Conservation (phyloP, 2,888 invertebrate species). For the Drosophila borealis region DNA sequence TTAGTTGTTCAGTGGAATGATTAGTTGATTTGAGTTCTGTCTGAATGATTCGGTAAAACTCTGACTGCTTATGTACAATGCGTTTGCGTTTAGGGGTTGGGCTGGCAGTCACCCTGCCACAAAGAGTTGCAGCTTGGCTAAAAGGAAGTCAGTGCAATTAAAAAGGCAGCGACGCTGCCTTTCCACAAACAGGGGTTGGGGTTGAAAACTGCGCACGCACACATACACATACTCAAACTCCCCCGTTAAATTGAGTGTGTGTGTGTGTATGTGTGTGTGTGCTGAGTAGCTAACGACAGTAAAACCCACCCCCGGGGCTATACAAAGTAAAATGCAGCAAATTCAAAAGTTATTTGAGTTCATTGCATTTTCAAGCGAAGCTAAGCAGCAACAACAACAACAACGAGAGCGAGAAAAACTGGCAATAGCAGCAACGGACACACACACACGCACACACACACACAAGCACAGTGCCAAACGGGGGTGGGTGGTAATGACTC, state of each 20-base stretch:
- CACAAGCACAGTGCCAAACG: slow-evolving; percentile 22
- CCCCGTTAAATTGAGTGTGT: slow-evolving; percentile 66
- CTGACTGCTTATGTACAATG: slow-evolving; percentile 25
- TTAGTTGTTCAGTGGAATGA: background rate
- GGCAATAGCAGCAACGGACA: slow-evolving; percentile 36
- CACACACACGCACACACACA: slow-evolving; percentile 20
- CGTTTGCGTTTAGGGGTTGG: slow-evolving; percentile 34
- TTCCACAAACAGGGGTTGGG: slow-evolving; percentile 58
- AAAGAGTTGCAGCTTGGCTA: slow-evolving; percentile 68
- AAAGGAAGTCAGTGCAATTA: slow-evolving; percentile 78
- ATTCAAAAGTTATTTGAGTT: slow-evolving; percentile 83
- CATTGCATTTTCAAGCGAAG: slow-evolving; percentile 82
- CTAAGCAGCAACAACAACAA: slow-evolving; percentile 64
- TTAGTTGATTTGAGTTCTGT: background rate
- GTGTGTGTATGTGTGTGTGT: slow-evolving; percentile 47
- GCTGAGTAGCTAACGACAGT: slow-evolving; percentile 70
- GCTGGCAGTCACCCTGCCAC: slow-evolving; percentile 44
- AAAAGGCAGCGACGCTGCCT: slow-evolving; percentile 71
- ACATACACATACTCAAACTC: slow-evolving; percentile 51
- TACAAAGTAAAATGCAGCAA: slow-evolving; percentile 80
- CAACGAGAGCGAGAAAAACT: slow-evolving; percentile 44
- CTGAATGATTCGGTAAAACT: background rate
- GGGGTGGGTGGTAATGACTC: slow-evolving; percentile 82
- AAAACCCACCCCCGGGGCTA: slow-evolving; percentile 69
- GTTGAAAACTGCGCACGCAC: slow-evolving; percentile 71